Base-by-base conservation (phyloP, 2,797 vertebrate genomes). In the Enteromius mattozi region DNA sequence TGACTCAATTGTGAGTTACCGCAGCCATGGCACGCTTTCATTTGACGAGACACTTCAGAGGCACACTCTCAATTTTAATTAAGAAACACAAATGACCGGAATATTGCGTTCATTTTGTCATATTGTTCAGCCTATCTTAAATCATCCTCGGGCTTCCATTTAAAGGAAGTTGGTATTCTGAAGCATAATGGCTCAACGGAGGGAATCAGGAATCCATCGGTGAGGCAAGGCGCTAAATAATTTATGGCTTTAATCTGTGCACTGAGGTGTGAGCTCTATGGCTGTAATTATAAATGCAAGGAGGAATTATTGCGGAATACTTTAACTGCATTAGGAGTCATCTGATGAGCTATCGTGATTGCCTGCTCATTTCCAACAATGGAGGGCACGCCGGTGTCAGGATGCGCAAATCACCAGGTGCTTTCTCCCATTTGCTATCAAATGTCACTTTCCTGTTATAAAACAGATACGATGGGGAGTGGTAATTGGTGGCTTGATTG, bases 241-340 rank as follows among this genome's bases (percentile, higher is more conserved):
- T 99, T 98, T 98, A 99, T 97, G 95, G 97, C 97, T 98, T 98
- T 99, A 99, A 99, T 99, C 97, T 99, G 97, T 96, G 99, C 98
- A 97, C 95, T 97, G 98, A 99, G 98, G 98, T 99, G 98, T 99
- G 97, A 96, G 97, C 97, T 97, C 98, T 97, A 96, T 98, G 97
- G 97, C 97, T 98, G 97, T 98, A 99, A 99, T 99, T 99, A 99
- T 98, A 98, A 99, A 99, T 99, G 98, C 98, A 97, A 96, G 96
- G 95, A 98, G 97, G 97, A 99, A 98, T 99, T 98, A 99, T 97
- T 97, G 97, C 97, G 95, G 98, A 99, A 98, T 97, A 97, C 97
- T 97, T 97, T 97, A 97, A 99, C 97, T 97, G 97, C 98, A 98
- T 98, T 98, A 99, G 97, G 97, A 96, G 96, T 95, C 95, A 95